Evolutionary conservation across 2,113 vertebrate genomes (phyloP).

Genomic region (Eubucco bourcierii): DNA sequence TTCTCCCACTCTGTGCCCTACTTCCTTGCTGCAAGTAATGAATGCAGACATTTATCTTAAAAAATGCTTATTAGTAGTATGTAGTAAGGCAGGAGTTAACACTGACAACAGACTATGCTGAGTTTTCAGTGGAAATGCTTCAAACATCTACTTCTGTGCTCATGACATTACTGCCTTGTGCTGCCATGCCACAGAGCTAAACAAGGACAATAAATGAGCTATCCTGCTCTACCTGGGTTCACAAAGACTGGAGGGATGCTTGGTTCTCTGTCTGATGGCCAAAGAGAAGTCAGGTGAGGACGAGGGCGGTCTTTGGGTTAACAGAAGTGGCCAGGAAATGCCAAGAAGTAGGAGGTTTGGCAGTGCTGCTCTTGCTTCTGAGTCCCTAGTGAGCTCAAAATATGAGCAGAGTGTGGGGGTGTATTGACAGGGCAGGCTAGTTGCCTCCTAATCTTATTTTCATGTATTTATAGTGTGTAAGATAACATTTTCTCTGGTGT

Average conservation of each 20-base stretch:
- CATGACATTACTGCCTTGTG: background rate
- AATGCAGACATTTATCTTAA: background rate
- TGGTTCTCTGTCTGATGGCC: background rate
- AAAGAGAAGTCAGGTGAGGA: background rate
- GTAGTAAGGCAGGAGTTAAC: background rate
- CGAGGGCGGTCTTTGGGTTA: background rate
- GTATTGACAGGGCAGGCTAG: conserved; percentile 13
- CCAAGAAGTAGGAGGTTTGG: background rate
- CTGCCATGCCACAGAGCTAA: background rate
- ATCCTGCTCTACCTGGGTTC: background rate
- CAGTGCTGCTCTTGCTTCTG: background rate
- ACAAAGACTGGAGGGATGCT: background rate
- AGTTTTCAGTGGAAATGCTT: background rate
- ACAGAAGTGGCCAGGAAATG: background rate
- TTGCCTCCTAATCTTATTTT: conserved; percentile 61
- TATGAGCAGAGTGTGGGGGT: background rate
- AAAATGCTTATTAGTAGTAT: background rate
- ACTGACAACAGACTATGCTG: background rate
- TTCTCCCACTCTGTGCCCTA: background rate
- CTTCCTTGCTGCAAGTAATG: background rate
- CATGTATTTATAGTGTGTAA: conserved; percentile 52
- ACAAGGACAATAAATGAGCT: background rate
- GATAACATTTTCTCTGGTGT: conserved; percentile 53
- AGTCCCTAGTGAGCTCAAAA: background rate
- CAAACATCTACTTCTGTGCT: background rate